These are phyloP conservation scores for Delia radicum DNA, from an alignment of 1,140 invertebrate species.

Conservation along the genomic window DNA sequence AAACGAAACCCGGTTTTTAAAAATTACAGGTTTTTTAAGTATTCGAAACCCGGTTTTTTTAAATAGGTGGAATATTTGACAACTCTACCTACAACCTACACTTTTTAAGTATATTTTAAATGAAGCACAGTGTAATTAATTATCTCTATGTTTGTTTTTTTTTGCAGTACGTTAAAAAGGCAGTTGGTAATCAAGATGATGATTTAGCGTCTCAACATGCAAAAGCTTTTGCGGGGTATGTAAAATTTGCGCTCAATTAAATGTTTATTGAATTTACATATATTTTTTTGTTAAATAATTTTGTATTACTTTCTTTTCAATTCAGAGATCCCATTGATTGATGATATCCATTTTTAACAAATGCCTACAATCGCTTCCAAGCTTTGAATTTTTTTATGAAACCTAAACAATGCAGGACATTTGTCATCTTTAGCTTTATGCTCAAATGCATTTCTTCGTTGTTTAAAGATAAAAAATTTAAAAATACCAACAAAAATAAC, in stretches of 20 bases:
- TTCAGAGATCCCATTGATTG: conserved; percentile 53
- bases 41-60: no score
- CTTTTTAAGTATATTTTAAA: no score
- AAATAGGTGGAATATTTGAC: no score
- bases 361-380: neutral
- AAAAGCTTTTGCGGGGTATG: conserved; percentile 56
- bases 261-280: no score
- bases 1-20: no score
- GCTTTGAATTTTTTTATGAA: conserved; percentile 5
- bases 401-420: conserved; percentile 14
- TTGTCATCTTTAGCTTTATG: conserved; percentile 26
- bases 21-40: no score
- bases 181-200: conserved; percentile 67
- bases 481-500: conserved; percentile 1
- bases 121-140: neutral
- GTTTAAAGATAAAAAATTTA: conserved; percentile 15
- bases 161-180: conserved; percentile 74
- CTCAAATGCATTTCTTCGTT: conserved; percentile 28
- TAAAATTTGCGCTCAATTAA: neutral
- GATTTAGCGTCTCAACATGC: conserved; percentile 62
- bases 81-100: no score
- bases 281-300: neutral
- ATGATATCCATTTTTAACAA: conserved; percentile 31
- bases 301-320: conserved; percentile 17
- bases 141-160: conserved; percentile 20